A percentile compares a stretch with the other conserved stretches of the same genome.
Conservation (phyloP, 2,797 vertebrate genomes). For the Falco columbarius region DNA sequence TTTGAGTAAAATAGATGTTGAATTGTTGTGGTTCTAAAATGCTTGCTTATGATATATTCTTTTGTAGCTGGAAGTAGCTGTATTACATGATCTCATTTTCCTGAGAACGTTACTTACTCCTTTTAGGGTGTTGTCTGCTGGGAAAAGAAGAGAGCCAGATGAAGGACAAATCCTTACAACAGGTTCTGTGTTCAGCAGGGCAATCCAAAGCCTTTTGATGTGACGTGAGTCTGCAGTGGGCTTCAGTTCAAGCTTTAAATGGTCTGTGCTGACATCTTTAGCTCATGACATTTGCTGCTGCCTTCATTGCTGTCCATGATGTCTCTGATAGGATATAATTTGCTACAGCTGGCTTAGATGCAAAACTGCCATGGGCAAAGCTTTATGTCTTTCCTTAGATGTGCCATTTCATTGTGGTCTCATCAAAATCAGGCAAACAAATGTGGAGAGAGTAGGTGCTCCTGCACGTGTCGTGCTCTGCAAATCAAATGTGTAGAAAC, state of each 20-base stretch:
- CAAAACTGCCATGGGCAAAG: conserved; percentile 14
- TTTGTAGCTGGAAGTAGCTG: neutral
- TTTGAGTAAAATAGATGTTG: neutral
- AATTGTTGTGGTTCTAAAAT: neutral
- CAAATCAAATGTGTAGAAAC: neutral
- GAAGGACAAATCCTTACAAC: neutral
- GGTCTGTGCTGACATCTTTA: conserved; percentile 36
- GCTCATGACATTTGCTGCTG: conserved; percentile 12
- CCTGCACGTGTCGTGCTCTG: neutral
- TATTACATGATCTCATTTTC: neutral
- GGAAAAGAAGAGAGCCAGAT: neutral
- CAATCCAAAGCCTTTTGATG: neutral
- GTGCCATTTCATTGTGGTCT: conserved; percentile 8
- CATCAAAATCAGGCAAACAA: conserved; percentile 55
- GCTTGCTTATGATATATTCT: neutral
- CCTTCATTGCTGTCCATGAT: neutral
- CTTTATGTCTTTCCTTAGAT: conserved; percentile 37
- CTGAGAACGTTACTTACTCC: neutral
- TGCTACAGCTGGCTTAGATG: conserved; percentile 31
- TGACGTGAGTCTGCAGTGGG: neutral
- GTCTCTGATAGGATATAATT: conserved; percentile 29
- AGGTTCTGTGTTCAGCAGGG: neutral
- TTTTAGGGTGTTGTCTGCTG: neutral
- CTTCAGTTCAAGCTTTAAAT: neutral
- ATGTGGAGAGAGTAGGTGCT: conserved; percentile 16